phyloP scores from a whole-genome alignment of 2,888 invertebrate genomes.

The Beris chalybata region DNA sequence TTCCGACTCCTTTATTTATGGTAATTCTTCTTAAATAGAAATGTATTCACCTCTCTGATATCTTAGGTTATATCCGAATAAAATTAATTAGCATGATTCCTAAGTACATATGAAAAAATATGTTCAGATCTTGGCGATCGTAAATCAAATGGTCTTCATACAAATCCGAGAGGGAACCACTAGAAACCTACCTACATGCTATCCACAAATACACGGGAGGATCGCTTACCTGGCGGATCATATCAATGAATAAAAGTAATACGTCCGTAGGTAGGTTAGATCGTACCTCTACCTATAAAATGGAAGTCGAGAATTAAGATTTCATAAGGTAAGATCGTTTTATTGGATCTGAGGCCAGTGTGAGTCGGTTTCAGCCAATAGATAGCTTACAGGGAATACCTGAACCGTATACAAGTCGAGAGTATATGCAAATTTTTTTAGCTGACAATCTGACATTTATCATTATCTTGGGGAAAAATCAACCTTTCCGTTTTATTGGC shows the following conservation, averaged over 20 bases:
- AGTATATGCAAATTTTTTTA: conserved; percentile 28
- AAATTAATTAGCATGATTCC: conserved; percentile 40
- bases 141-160: conserved; percentile 37
- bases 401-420: not conserved
- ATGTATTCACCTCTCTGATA: conserved; percentile 26
- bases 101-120: conserved; percentile 40
- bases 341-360: conserved; percentile 25
- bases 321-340: conserved; percentile 33
- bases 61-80: conserved; percentile 35
- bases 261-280: too few species aligned
- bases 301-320: conserved; percentile 34
- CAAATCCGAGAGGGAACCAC: conserved; percentile 30
- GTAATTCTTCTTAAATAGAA: conserved; percentile 24
- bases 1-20: conserved; percentile 20
- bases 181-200: conserved; percentile 11
- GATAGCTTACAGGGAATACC: not conserved
- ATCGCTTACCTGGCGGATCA: too few species aligned
- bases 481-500: conserved; percentile 13
- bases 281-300: too few species aligned
- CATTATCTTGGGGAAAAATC: conserved; percentile 26
- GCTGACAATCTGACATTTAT: conserved; percentile 19
- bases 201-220: not conserved
- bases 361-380: conserved; percentile 1
- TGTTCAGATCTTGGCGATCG: conserved; percentile 35
- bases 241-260: too few species aligned